Conservation (phyloP, 2,797 vertebrate species). For the Scleropages formosus region DNA sequence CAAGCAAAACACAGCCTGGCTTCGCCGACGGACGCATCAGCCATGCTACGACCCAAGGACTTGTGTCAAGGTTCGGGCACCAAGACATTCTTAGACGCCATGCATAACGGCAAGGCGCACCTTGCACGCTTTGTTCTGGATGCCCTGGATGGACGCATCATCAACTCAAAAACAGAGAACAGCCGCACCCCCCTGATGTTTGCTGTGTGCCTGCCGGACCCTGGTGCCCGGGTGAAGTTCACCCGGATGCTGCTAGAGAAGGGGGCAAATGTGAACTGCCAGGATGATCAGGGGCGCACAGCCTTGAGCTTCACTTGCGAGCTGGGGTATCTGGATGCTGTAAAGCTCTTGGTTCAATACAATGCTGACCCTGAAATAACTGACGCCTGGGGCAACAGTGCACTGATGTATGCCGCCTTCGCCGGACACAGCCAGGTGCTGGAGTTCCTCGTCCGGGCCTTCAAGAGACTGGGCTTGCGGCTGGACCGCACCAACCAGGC, state of each 20-base stretch:
- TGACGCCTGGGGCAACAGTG: constrained; percentile 81
- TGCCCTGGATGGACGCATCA: constrained; percentile 83
- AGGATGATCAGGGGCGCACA: constrained; percentile 80
- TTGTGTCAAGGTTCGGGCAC: constrained; percentile 84
- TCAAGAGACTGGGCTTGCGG: constrained; percentile 81
- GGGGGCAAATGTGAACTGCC: constrained; percentile 80
- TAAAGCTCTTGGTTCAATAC: constrained; percentile 86
- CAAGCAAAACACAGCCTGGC: constrained; percentile 34
- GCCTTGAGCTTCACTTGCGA: constrained; percentile 83
- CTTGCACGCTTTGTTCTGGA: constrained; percentile 88
- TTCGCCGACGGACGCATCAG: constrained; percentile 28
- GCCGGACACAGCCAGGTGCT: constrained; percentile 79
- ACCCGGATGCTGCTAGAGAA: constrained; percentile 81
- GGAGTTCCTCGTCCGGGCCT: constrained; percentile 84
- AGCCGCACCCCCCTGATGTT: constrained; percentile 84
- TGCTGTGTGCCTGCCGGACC: constrained; percentile 77
- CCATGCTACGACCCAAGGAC: constrained; percentile 85
- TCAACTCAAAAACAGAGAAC: constrained; percentile 83
- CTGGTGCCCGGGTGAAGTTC: constrained; percentile 73
- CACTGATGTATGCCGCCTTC: constrained; percentile 83
- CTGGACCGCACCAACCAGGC: constrained; percentile 78
- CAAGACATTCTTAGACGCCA: constrained; percentile 85
- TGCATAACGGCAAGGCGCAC: constrained; percentile 84
- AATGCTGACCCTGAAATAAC: constrained; percentile 81
- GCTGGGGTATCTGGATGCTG: constrained; percentile 77